A percentile compares a stretch with the other conserved stretches of the same genome.
Evolutionary conservation across 2,888 invertebrate genomes (phyloP).

Genomic region (Netelia fuscicornis): DNA sequence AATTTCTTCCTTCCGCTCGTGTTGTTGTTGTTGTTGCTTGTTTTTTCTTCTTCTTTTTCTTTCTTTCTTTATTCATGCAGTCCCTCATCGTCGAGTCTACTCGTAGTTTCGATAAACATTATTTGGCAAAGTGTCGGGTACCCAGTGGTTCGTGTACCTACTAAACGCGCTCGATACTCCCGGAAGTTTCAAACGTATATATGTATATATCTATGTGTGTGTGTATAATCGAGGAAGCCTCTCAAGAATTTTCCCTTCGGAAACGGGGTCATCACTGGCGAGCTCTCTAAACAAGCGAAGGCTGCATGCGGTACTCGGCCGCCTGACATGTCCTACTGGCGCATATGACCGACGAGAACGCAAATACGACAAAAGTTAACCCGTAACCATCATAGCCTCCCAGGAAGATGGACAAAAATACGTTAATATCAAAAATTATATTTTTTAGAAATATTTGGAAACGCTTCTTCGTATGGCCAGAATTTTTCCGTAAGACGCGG

Average conservation of each 20-base stretch:
- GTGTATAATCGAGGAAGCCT: conserved; percentile 45
- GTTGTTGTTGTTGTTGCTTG: too few relatives aligned
- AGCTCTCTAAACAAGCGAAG: conserved; percentile 55
- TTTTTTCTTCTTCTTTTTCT: not conserved
- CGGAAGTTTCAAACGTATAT: conserved; percentile 48
- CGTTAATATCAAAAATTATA: conserved; percentile 36
- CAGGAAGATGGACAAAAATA: conserved; percentile 5
- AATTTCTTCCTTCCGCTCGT: not conserved
- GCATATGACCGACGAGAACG: conserved; percentile 4
- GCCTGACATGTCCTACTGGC: conserved; percentile 48
- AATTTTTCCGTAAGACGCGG: not conserved
- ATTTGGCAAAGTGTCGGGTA: conserved; percentile 56
- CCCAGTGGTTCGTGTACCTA: conserved; percentile 47
- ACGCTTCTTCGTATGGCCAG: too few relatives aligned
- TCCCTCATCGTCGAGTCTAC: conserved; percentile 1
- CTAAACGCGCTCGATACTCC: conserved; percentile 50
- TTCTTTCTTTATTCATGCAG: not conserved
- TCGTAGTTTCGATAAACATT: conserved; percentile 54
- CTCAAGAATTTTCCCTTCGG: conserved; percentile 64
- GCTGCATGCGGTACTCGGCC: conserved; percentile 18
- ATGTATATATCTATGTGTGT: conserved; percentile 11
- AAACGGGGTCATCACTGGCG: conserved; percentile 58
- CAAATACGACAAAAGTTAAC: conserved; percentile 50
- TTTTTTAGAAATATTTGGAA: not conserved
- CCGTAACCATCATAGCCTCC: conserved; percentile 14